Evolutionary conservation across 2,888 invertebrate species (phyloP).

Genomic region (Lepas anatifera): DNA sequence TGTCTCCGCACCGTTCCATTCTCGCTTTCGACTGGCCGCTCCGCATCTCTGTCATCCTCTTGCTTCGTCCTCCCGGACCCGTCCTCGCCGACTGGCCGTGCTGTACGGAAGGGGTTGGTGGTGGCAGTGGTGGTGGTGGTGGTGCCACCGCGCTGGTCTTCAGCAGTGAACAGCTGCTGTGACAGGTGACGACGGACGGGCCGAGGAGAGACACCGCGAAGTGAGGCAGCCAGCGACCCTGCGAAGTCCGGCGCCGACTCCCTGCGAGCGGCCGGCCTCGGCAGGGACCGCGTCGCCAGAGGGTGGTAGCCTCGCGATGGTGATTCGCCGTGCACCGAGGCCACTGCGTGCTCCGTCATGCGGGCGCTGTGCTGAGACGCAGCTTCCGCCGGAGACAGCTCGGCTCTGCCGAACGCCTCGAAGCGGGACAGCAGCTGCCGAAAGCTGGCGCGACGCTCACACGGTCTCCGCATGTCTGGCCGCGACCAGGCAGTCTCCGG

Average conservation of each 20-base stretch:
- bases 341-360: background rate
- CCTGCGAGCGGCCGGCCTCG: background rate
- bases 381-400: background rate
- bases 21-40: conserved; percentile 17
- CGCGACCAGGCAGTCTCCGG: too few relatives aligned
- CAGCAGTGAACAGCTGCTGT: background rate
- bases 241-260: background rate
- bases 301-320: background rate
- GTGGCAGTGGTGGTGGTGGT: too few relatives aligned
- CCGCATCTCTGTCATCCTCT: background rate
- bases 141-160: background rate
- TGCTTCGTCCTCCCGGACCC: too few relatives aligned
- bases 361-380: background rate
- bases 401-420: background rate
- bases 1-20: background rate
- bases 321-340: background rate
- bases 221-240: background rate
- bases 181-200: background rate
- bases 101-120: too few relatives aligned
- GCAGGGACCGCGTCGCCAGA: background rate
- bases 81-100: too few relatives aligned
- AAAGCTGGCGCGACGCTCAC: too few relatives aligned
- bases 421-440: background rate
- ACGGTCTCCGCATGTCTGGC: too few relatives aligned
- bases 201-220: background rate